Base-by-base conservation (phyloP, 2,797 vertebrate genomes). In the Urosaurus nigricauda region DNA sequence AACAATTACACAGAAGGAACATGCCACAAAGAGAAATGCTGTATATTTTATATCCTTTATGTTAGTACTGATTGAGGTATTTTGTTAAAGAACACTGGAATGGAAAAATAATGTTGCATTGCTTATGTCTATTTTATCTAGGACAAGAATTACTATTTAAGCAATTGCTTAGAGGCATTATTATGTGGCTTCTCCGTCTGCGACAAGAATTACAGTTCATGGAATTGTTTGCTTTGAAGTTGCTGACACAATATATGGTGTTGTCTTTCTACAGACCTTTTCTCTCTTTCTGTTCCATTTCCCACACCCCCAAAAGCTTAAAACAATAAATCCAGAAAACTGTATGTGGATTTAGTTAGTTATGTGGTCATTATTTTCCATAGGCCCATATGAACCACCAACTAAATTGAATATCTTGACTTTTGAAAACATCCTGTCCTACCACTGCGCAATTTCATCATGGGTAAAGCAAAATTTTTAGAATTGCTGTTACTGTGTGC, bases 161-260 rank as follows among this genome's bases (percentile, higher is more conserved):
- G 74, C 40, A 51, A 53, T 29, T 79, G 63, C 63, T 37, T 70
- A 37, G 12, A 85, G 35, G 71, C 53, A 85, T 24, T 19, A 51
- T 32, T 86, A 65, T 94, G 85, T 95, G 79, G 87, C 75, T 90
- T 89, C 93, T 90, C 82, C 75, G 4, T 78, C 78, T 43, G 79
- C 95, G 88, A 91, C 93, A 92, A 93, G 83, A 86, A 93, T 90
- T 94, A 92, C 87, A 6, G 35, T 93, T 93, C 85, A 93, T 91
- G 74, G 24, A 40, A 58, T 32, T 75, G 70, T 37, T 75, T 43
- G 71, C 84, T 40, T 84, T 74, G 21, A 40, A 60, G 71, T 56
- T 53, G 43, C 53, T 40, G 47, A 70, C 21, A 79, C 75, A 17
- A 32, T 53, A 13, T 14, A 60, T 32, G n/a, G 16, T 60, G 35